Percentiles rank a stretch among this genome's conserved stretches.
Evolutionary conservation across 2,797 vertebrate genomes (phyloP).

Genomic region (Gadopsis marmoratus): DNA sequence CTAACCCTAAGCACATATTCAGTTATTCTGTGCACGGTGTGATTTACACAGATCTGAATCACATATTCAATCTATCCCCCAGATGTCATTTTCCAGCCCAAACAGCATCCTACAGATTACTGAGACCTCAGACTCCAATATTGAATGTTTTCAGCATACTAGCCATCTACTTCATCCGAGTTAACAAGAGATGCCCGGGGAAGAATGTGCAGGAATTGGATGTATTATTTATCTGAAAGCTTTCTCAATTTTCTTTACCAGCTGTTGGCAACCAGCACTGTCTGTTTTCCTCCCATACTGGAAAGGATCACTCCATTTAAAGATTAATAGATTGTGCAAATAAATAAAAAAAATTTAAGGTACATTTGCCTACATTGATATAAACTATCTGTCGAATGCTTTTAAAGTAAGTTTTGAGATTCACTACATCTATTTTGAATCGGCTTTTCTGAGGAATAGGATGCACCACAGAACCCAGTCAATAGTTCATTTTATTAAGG

Average conservation of each 20-base stretch:
- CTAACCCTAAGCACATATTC: conserved; percentile 31
- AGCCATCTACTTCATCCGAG: conserved; percentile 45
- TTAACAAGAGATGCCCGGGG: conserved; percentile 59
- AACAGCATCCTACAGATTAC: conserved; percentile 38
- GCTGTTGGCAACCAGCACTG: conserved; percentile 41
- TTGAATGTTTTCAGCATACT: conserved; percentile 48
- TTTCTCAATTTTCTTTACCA: conserved; percentile 59
- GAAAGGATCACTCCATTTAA: conserved; percentile 50
- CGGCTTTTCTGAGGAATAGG: conserved; percentile 56
- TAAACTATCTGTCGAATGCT: conserved; percentile 44
- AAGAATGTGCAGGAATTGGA: conserved; percentile 59
- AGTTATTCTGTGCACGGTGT: conserved; percentile 10
- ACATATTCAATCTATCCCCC: conserved; percentile 9
- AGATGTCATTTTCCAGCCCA: conserved; percentile 37
- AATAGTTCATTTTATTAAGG: conserved; percentile 42
- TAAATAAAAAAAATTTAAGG: conserved; percentile 47
- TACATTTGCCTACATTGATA: conserved; percentile 69
- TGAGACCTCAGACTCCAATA: conserved; percentile 41
- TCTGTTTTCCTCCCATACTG: conserved; percentile 31
- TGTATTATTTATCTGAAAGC: conserved; percentile 72
- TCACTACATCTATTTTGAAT: conserved; percentile 55
- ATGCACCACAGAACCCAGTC: conserved; percentile 25
- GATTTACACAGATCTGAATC: conserved; percentile 29
- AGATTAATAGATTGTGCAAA: conserved; percentile 62
- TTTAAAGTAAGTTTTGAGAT: conserved; percentile 63